Evolutionary conservation across 2,113 vertebrate genomes (phyloP).

Genomic region (Rhipidura dahli): DNA sequence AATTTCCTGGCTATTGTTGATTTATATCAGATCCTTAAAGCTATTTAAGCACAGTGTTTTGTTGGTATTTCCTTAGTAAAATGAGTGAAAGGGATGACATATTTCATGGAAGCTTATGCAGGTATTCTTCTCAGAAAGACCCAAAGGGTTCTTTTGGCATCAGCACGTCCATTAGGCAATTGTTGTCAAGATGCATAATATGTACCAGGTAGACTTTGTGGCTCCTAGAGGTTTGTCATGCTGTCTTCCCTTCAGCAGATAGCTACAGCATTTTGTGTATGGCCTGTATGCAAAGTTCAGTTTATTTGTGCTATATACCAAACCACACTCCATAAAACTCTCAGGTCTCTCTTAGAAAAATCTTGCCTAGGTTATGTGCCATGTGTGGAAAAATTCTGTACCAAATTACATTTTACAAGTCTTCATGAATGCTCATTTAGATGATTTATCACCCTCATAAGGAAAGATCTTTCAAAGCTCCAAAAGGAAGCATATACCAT

Average conservation of each 20-base stretch:
- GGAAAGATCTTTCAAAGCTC: not conserved
- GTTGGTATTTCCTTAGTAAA: conserved; percentile 37
- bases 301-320: not conserved
- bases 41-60: conserved; percentile 32
- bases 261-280: not conserved
- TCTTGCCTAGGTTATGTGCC: not conserved
- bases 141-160: not conserved
- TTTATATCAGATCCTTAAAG: conserved; percentile 46
- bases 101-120: not conserved
- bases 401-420: not conserved
- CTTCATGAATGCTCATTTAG: not conserved
- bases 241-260: not conserved
- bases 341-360: not conserved
- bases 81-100: conserved; percentile 14
- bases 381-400: not conserved
- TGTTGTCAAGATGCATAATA: not conserved
- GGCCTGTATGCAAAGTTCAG: not conserved
- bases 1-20: conserved; percentile 64
- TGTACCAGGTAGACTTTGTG: not conserved
- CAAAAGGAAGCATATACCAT: not conserved
- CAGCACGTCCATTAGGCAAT: not conserved
- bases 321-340: not conserved
- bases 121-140: conserved; percentile 4
- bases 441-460: not conserved
- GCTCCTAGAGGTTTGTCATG: not conserved